These are phyloP conservation scores for Propithecus perrieri DNA, from an alignment of 2,797 vertebrate species.

Conservation along the genomic window DNA sequence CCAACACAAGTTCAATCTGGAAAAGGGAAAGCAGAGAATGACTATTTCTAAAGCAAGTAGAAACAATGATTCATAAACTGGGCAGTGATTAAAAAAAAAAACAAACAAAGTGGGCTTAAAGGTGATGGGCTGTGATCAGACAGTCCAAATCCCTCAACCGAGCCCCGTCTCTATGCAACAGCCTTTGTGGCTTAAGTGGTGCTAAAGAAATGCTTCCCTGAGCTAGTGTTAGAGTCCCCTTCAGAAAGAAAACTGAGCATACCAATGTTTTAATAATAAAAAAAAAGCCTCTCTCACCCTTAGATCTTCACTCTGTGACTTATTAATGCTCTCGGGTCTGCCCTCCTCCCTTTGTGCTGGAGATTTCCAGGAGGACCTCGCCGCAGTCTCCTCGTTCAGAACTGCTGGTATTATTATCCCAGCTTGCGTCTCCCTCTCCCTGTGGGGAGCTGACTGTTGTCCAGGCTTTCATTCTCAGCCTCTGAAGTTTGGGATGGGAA, in stretches of 20 bases:
- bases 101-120: not conserved
- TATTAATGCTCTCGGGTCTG: not conserved
- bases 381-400: not conserved
- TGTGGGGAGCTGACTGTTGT: not conserved
- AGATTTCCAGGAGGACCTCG: not conserved
- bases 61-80: conserved; percentile 33
- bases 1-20: not conserved
- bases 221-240: not conserved
- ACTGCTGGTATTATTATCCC: fast-evolving
- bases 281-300: not conserved
- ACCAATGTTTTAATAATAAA: not conserved
- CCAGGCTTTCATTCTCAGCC: not conserved
- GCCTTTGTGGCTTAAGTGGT: not conserved
- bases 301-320: not conserved
- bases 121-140: not conserved
- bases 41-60: not conserved
- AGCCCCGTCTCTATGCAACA: not conserved
- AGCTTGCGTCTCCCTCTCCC: not conserved
- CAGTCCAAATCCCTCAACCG: not conserved
- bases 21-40: not conserved
- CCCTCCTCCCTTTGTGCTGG: not conserved
- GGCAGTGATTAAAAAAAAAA: not conserved
- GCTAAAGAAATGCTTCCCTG: not conserved
- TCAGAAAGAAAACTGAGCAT: not conserved
- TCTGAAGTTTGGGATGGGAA: not conserved